Evolutionary conservation across 2,888 invertebrate genomes (phyloP), one percentile per base, ranked within the genome.

Genomic region (Pyrochroa serraticornis): DNA sequence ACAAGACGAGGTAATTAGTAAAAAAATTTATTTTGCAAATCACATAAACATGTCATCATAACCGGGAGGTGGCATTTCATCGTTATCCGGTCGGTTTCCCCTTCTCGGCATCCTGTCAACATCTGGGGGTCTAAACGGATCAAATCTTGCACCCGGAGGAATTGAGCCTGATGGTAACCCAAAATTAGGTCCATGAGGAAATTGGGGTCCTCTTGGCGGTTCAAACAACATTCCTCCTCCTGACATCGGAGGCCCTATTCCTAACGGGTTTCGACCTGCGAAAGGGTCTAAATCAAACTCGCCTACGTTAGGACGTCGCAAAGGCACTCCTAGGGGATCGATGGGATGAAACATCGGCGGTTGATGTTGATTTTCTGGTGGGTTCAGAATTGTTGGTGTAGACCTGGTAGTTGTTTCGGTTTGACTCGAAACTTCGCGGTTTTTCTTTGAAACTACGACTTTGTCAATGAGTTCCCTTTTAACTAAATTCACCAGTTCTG

Each of bases 141-240:
- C 93, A 77, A 92, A 95, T 52, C 93, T 84, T 2, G 93, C 91
- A 8, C 92, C 91, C 0, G 92, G 92, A 1, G 91, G 92, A 7
- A 87, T 71, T 0, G 86, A 80, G 7, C 86, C 87, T 31, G 76
- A 74, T 10, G 76, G 71, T 36, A 78, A 48, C 8, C 77, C 77
- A 5, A 66, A 45, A 44, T 62, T 65, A 7, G 64, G 67, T 14
- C 68, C 65, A 46, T 67, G 65, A 38, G 69, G 69, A 13, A 60
- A 58, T 6, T 58, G 43, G 6, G 69, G 64, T 8, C 65, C 64
- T 34, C 68, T 75, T 42, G 85, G 85, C 0, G 91, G 91, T 70
- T 90, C 85, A 78, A 88, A 91, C 9, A 92, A 71, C 91, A 92
- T 92, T 12, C 92, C 92, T 35, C 89, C 87, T 7, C 83, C 83